These are phyloP conservation scores for Tipula unca DNA, from an alignment of 2,888 invertebrate species.

Conservation along the genomic window DNA sequence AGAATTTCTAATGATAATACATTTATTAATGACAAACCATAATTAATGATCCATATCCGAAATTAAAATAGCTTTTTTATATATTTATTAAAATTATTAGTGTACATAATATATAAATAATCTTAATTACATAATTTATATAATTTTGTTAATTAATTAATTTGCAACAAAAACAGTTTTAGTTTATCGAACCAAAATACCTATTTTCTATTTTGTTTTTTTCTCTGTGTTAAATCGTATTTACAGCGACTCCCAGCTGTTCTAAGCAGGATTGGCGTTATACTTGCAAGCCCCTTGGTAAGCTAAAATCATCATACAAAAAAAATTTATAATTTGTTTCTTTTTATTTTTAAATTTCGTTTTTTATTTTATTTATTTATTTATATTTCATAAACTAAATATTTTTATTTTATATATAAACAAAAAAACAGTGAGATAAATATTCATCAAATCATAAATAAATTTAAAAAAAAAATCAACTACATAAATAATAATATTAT, in stretches of 20 bases:
- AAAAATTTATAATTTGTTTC: constrained; percentile 23
- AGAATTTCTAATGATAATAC: background rate
- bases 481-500: too few species aligned
- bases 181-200: background rate
- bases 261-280: constrained; percentile 92
- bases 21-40: background rate
- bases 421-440: background rate
- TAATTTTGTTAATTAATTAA: background rate
- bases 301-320: constrained; percentile 45
- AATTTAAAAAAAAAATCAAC: background rate
- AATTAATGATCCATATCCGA: background rate
- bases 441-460: background rate
- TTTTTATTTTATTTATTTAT: background rate
- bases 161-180: background rate
- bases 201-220: constrained; percentile 1
- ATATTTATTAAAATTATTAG: background rate
- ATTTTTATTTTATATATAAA: background rate
- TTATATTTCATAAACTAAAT: background rate
- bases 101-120: background rate
- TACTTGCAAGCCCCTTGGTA: constrained; percentile 94
- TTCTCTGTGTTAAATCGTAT: constrained; percentile 25
- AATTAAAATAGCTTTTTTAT: background rate
- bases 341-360: constrained; percentile 20
- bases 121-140: background rate
- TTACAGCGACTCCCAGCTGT: constrained; percentile 92